Percentiles rank a stretch among this genome's conserved stretches.
Evolutionary conservation across 1,140 invertebrate species (phyloP).

Genomic region (Listronotus oregonensis): DNA sequence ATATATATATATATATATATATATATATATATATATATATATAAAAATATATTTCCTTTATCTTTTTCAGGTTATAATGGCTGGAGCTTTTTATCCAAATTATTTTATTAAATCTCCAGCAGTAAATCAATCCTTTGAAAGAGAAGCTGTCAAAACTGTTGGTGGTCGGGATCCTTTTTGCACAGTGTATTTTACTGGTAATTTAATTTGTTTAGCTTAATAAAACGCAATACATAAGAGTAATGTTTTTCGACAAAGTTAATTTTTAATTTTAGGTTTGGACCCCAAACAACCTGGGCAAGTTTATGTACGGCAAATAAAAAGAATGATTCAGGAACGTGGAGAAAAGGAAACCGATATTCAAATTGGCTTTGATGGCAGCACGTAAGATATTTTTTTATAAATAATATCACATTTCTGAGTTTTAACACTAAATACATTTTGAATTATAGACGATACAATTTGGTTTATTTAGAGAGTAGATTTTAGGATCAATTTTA

Average conservation of each 20-base stretch:
- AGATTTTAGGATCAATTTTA: neutral
- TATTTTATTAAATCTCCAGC: slow-evolving; percentile 71
- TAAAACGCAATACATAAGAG: slow-evolving; percentile 58
- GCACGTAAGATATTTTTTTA: slow-evolving; percentile 53
- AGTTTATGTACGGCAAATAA: slow-evolving; percentile 43
- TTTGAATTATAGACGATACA: too few relatives aligned
- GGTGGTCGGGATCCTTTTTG: slow-evolving; percentile 73
- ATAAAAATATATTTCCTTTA: too few relatives aligned
- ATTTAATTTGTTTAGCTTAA: neutral
- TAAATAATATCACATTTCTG: too few relatives aligned
- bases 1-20: too few relatives aligned
- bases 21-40: too few relatives aligned
- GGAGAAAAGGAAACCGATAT: slow-evolving; percentile 55
- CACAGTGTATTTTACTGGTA: slow-evolving; percentile 74
- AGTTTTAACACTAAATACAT: too few relatives aligned
- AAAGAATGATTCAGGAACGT: slow-evolving; percentile 32
- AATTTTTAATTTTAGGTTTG: slow-evolving; percentile 16
- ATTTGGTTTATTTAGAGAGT: too few relatives aligned
- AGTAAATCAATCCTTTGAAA: slow-evolving; percentile 57
- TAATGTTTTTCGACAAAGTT: neutral
- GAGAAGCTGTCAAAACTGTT: slow-evolving; percentile 68
- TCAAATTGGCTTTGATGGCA: slow-evolving; percentile 67
- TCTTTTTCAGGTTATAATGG: slow-evolving; percentile 67
- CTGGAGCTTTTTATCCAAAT: slow-evolving; percentile 90
- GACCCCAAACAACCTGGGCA: slow-evolving; percentile 66